These are phyloP conservation scores for Drosophila limbata DNA, from an alignment of 2,888 invertebrate genomes.

Conservation along the genomic window DNA sequence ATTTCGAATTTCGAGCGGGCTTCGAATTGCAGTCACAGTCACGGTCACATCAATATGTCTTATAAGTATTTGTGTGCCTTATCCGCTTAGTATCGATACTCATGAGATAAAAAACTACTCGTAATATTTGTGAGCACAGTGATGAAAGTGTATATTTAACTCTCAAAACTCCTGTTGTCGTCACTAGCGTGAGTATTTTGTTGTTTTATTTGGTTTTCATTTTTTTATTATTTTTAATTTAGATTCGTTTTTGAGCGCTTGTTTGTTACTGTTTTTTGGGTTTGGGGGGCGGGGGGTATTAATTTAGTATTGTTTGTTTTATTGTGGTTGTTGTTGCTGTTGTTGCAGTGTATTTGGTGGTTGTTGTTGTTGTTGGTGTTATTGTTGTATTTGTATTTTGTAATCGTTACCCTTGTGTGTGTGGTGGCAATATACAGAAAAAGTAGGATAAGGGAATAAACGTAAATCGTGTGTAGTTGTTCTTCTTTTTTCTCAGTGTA, in stretches of 20 bases:
- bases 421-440: conserved; percentile 56
- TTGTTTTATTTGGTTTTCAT: conserved; percentile 8
- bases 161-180: not conserved
- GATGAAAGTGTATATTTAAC: not conserved
- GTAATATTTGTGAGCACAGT: not conserved
- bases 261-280: conserved; percentile 27
- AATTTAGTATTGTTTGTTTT: conserved; percentile 36
- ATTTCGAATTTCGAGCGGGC: conserved; percentile 7
- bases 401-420: conserved; percentile 63
- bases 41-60: conserved; percentile 9
- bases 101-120: conserved; percentile 25
- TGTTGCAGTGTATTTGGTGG: conserved; percentile 37
- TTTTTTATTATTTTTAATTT: conserved; percentile 10
- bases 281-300: conserved; percentile 14
- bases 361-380: conserved; percentile 39
- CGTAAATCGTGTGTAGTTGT: conserved; percentile 31
- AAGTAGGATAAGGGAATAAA: conserved; percentile 36
- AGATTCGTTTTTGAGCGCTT: conserved; percentile 18
- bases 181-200: not conserved
- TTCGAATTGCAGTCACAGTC: conserved; percentile 17
- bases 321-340: conserved; percentile 30
- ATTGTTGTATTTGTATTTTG: conserved; percentile 38
- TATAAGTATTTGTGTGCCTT: conserved; percentile 1
- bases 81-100: conserved; percentile 23
- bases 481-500: conserved; percentile 17